Percentiles rank a stretch among this genome's conserved stretches.
Conservation (phyloP, 2,113 vertebrate genomes). For the Tragelaphus imberbis region DNA sequence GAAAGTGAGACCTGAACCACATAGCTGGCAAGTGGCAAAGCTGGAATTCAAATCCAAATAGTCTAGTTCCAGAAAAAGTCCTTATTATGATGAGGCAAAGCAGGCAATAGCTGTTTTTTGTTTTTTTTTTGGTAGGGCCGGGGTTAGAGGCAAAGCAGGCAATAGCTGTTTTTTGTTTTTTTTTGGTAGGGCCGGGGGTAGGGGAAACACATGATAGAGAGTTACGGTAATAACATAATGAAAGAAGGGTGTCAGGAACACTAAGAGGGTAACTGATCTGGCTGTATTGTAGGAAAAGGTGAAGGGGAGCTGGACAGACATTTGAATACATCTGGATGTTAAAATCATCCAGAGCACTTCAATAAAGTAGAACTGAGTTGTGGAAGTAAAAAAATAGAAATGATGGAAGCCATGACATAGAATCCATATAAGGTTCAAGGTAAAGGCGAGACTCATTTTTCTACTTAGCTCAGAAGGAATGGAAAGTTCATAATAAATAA, state of each 20-base stretch:
- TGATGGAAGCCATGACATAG: background rate
- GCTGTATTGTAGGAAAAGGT: background rate
- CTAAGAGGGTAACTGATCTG: background rate
- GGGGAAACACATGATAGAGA: background rate
- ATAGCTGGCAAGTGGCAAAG: background rate
- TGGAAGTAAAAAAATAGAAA: background rate
- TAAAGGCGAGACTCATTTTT: background rate
- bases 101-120: background rate
- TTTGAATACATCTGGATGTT: background rate
- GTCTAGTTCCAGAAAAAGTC: background rate
- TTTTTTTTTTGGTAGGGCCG: too few species aligned
- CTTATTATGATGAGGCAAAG: background rate
- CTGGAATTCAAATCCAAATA: background rate
- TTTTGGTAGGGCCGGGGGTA: background rate
- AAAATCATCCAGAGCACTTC: background rate
- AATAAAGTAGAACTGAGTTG: background rate
- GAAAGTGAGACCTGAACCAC: background rate
- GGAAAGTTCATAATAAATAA: background rate
- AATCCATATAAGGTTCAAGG: background rate
- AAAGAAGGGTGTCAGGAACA: background rate
- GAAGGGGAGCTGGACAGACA: background rate
- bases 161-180: background rate
- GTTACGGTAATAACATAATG: background rate
- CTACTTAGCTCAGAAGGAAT: background rate
- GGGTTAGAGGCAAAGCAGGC: background rate